These are phyloP conservation scores for Drosophila multiciliata DNA, from an alignment of 2,888 invertebrate genomes.

Conservation along the genomic window DNA sequence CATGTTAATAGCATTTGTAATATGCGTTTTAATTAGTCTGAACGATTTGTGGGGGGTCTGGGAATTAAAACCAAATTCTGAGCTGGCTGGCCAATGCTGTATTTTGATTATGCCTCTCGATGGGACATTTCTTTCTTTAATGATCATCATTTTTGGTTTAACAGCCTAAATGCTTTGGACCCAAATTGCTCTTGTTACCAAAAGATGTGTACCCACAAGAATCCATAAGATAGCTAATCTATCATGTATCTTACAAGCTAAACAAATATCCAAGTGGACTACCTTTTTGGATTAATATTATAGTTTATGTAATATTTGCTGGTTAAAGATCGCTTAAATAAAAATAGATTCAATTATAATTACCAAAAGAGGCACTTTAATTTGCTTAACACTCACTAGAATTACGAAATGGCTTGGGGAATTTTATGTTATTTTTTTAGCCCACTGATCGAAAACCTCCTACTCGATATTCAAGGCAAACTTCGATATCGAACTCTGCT, in stretches of 20 bases:
- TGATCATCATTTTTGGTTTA: slow-evolving; percentile 23
- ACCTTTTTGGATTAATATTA: background rate
- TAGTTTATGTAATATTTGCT: background rate
- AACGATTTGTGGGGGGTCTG: slow-evolving; percentile 68
- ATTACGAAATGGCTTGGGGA: slow-evolving; percentile 19
- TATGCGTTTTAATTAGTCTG: slow-evolving; percentile 78
- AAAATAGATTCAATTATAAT: background rate
- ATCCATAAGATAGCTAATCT: background rate
- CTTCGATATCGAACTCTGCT: slow-evolving; percentile 58
- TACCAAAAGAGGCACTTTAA: background rate
- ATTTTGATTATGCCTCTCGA: slow-evolving; percentile 59
- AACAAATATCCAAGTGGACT: background rate
- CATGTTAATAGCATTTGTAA: slow-evolving; percentile 81
- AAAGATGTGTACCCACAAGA: background rate
- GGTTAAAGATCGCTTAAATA: background rate
- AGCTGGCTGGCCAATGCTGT: slow-evolving; percentile 62
- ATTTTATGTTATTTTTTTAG: slow-evolving; percentile 52
- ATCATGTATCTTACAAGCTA: background rate
- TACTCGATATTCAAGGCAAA: slow-evolving; percentile 67
- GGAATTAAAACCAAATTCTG: slow-evolving; percentile 35
- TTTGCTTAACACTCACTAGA: slow-evolving; percentile 3
- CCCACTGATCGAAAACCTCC: slow-evolving; percentile 52
- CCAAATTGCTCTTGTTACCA: slow-evolving; percentile 8
- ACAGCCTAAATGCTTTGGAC: slow-evolving; percentile 10
- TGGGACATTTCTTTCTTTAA: slow-evolving; percentile 20